phyloP scores from a whole-genome alignment of 2,797 vertebrate species.

The Molossus alvarezi region DNA sequence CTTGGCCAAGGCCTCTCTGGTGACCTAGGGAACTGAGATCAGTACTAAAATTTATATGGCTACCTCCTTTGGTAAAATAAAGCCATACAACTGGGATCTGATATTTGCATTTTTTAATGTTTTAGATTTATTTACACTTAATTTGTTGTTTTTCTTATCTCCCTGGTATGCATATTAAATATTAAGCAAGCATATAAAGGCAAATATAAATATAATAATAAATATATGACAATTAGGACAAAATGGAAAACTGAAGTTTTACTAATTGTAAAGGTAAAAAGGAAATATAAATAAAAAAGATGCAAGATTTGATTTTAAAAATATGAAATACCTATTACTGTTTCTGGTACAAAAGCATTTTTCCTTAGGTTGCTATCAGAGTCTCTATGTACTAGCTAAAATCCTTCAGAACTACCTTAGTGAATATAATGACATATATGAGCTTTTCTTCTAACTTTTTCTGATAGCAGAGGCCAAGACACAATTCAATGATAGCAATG shows the following conservation, averaged over 20 bases:
- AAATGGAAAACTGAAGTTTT: background rate
- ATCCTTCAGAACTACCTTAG: background rate
- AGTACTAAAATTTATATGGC: fast-evolving
- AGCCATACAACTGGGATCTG: background rate
- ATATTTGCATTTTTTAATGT: background rate
- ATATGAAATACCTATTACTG: background rate
- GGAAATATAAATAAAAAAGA: background rate
- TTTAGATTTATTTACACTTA: background rate
- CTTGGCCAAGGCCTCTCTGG: background rate
- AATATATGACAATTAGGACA: background rate
- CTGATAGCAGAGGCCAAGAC: background rate
- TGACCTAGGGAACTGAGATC: background rate
- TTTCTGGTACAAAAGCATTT: background rate
- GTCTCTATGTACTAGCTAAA: background rate
- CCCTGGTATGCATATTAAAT: background rate
- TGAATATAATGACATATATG: background rate
- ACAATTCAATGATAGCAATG: background rate
- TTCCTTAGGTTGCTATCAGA: no score
- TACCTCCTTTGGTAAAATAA: background rate
- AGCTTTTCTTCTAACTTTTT: background rate
- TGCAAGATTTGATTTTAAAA: background rate
- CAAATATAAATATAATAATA: background rate
- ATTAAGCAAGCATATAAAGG: background rate
- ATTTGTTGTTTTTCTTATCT: background rate
- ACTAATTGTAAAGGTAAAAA: background rate